phyloP scores from a whole-genome alignment of 2,797 vertebrate genomes.

The Numenius phaeopus region DNA sequence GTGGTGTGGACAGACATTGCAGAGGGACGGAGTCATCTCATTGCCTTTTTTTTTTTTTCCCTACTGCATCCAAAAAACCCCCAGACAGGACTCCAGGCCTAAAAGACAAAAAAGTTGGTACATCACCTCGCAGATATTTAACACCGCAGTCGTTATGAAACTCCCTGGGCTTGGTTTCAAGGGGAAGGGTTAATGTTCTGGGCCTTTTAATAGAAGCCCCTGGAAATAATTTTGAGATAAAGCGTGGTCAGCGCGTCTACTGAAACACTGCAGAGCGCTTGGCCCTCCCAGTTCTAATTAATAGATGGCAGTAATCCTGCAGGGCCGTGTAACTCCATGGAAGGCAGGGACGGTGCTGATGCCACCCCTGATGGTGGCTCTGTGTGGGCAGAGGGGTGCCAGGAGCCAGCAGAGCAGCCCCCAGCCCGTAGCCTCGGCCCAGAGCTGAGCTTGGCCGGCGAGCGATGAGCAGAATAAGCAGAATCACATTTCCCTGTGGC shows the following conservation, averaged over 20 bases:
- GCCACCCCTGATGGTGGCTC: neutral
- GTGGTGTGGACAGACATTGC: neutral
- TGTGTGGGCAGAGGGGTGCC: neutral
- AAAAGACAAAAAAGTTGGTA: neutral
- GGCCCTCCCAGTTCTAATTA: neutral
- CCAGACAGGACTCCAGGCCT: neutral
- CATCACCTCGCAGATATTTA: neutral
- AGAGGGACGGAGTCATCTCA: neutral
- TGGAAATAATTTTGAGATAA: neutral
- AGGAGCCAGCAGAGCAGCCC: neutral
- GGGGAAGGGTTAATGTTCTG: neutral
- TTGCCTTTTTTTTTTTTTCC: neutral
- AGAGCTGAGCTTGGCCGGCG: neutral
- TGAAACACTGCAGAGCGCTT: neutral
- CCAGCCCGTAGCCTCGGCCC: rapidly evolving
- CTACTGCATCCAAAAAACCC: neutral
- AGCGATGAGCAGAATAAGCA: neutral
- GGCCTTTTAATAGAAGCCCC: neutral
- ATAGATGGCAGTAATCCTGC: neutral
- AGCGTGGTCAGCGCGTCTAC: rapidly evolving
- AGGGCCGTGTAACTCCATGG: rapidly evolving
- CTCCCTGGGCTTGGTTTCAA: neutral
- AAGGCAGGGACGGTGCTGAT: neutral
- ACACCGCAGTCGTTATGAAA: rapidly evolving
- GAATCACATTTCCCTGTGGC: neutral